Conservation (phyloP, 2,797 vertebrate species). For the Picus viridis region DNA sequence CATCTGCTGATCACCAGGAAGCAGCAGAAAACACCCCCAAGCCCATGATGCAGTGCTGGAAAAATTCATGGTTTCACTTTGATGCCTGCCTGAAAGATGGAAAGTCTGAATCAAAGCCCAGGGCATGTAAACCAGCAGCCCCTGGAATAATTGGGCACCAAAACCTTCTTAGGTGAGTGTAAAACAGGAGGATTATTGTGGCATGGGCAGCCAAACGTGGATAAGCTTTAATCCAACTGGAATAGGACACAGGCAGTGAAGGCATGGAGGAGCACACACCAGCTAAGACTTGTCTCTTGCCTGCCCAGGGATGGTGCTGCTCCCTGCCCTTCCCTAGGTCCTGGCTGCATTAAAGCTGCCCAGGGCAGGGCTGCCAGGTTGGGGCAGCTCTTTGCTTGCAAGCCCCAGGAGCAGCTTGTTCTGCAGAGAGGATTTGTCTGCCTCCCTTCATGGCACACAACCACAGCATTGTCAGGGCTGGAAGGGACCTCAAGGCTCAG, state of each 20-base stretch:
- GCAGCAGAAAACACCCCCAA: not conserved
- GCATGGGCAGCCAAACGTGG: not conserved
- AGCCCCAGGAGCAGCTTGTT: not conserved
- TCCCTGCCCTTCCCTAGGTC: not conserved
- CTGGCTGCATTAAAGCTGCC: not conserved
- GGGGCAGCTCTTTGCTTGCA: not conserved
- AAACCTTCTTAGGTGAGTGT: not conserved
- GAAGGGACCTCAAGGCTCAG: no score
- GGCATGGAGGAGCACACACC: not conserved
- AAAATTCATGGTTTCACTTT: conserved; percentile 30
- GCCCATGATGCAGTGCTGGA: not conserved
- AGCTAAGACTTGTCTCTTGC: fast-evolving
- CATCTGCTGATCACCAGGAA: not conserved
- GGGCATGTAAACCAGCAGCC: not conserved
- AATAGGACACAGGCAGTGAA: not conserved
- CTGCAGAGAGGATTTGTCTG: not conserved
- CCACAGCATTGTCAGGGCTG: no score
- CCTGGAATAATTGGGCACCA: conserved; percentile 10
- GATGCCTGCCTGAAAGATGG: conserved; percentile 36
- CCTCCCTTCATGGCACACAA: no score
- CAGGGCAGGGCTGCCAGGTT: not conserved
- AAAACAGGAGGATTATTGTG: not conserved
- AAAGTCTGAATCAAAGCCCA: conserved; percentile 53
- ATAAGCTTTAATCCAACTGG: not conserved
- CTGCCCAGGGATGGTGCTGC: not conserved